Percentiles rank a stretch among this genome's conserved stretches.
phyloP scores from a whole-genome alignment of 1,140 invertebrate genomes.

The Zophobas atratus region DNA sequence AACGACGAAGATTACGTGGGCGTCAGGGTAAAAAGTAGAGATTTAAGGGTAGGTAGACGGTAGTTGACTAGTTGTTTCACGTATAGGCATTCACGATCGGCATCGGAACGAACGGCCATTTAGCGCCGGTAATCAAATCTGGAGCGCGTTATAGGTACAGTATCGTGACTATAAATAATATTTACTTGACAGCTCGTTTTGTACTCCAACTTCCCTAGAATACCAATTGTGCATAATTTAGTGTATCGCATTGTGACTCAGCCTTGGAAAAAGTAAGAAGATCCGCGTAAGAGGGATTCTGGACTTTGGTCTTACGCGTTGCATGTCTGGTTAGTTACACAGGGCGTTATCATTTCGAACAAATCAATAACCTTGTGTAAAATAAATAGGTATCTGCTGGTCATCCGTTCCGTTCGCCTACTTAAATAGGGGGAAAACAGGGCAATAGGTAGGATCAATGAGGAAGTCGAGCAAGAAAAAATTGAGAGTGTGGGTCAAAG shows the following conservation, averaged over 20 bases:
- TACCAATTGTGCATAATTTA: slow-evolving; percentile 55
- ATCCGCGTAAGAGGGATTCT: slow-evolving; percentile 21
- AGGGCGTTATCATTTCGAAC: too few species aligned
- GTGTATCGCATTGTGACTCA: slow-evolving; percentile 52
- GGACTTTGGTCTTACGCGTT: slow-evolving; percentile 4
- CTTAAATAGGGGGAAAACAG: too few species aligned
- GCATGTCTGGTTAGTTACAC: not conserved
- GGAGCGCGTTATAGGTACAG: slow-evolving; percentile 51
- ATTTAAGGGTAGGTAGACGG: slow-evolving; percentile 33
- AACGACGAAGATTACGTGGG: slow-evolving; percentile 12
- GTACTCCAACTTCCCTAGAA: slow-evolving; percentile 52
- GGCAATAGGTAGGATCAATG: too few species aligned
- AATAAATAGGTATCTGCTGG: too few species aligned
- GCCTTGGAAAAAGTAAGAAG: slow-evolving; percentile 32
- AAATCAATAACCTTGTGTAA: too few species aligned
- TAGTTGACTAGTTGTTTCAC: slow-evolving; percentile 43
- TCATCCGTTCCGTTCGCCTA: too few species aligned
- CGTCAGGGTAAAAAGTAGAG: slow-evolving; percentile 25
- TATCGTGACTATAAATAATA: slow-evolving; percentile 59
- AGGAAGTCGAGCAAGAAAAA: too few species aligned
- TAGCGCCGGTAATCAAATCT: slow-evolving; percentile 55
- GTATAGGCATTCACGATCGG: slow-evolving; percentile 51
- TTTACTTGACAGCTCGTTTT: slow-evolving; percentile 59
- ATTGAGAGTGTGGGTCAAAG: not conserved
- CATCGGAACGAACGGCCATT: slow-evolving; percentile 52